phyloP scores from a whole-genome alignment of 2,113 vertebrate genomes.

The Todiramphus chloris region DNA sequence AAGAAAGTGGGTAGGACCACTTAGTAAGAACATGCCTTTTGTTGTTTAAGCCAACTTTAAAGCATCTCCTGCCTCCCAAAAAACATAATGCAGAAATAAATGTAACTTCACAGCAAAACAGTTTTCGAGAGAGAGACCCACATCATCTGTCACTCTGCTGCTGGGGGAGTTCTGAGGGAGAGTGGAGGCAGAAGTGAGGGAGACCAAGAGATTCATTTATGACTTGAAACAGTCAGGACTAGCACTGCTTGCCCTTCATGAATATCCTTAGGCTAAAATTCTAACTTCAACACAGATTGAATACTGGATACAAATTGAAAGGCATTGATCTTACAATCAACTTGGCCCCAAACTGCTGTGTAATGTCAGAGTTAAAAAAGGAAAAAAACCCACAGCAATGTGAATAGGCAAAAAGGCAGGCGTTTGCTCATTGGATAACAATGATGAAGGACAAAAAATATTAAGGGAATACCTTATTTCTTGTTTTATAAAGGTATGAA shows the following conservation, averaged over 20 bases:
- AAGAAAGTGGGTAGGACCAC: neutral
- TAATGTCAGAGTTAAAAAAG: neutral
- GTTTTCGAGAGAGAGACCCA: neutral
- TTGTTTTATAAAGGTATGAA: neutral
- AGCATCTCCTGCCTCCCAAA: neutral
- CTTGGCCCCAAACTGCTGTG: neutral
- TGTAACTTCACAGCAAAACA: neutral
- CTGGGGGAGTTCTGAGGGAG: neutral
- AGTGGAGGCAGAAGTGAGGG: rapidly evolving
- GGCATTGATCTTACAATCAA: neutral
- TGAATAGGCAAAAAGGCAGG: neutral
- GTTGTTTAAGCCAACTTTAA: neutral
- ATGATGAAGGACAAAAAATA: neutral
- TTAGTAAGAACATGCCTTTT: neutral
- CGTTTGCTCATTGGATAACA: neutral
- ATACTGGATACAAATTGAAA: neutral
- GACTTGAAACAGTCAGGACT: neutral
- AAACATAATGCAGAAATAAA: neutral
- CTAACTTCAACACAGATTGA: neutral
- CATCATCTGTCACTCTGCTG: neutral
- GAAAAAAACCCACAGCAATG: rapidly evolving
- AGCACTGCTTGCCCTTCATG: neutral
- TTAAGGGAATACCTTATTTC: neutral
- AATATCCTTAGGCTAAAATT: neutral
- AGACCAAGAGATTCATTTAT: neutral